These are phyloP conservation scores for Cantharis nigra DNA, from an alignment of 2,888 invertebrate genomes.

Conservation along the genomic window DNA sequence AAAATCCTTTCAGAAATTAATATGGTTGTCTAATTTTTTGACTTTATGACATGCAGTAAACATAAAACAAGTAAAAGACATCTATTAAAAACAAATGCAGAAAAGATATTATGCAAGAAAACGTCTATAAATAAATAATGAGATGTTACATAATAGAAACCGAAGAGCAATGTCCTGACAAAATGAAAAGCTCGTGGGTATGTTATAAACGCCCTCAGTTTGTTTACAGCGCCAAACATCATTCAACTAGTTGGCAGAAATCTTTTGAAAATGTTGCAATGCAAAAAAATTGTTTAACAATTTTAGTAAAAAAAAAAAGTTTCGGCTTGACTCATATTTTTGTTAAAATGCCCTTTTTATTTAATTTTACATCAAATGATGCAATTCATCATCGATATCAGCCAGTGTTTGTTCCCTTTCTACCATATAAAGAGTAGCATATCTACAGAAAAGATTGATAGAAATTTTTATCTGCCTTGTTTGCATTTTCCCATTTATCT, in stretches of 20 bases:
- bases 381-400: conserved; percentile 8
- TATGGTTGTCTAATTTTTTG: background rate
- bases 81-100: background rate
- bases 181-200: conserved; percentile 11
- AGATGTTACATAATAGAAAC: conserved; percentile 10
- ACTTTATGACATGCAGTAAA: background rate
- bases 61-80: background rate
- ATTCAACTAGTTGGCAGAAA: conserved; percentile 7
- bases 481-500: conserved; percentile 2
- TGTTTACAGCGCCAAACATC: conserved; percentile 9
- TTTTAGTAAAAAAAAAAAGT: background rate
- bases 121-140: conserved; percentile 6
- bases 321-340: background rate
- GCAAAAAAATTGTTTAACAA: background rate
- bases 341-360: background rate
- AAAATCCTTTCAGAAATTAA: background rate
- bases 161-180: conserved; percentile 15
- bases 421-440: background rate
- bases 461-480: conserved; percentile 5
- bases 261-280: background rate
- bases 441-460: conserved; percentile 8
- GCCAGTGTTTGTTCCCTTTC: background rate
- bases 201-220: conserved; percentile 10
- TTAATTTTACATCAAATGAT: background rate
- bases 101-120: background rate